Base-by-base conservation (phyloP, 2,797 vertebrate genomes). In the Pempheris klunzingeri region DNA sequence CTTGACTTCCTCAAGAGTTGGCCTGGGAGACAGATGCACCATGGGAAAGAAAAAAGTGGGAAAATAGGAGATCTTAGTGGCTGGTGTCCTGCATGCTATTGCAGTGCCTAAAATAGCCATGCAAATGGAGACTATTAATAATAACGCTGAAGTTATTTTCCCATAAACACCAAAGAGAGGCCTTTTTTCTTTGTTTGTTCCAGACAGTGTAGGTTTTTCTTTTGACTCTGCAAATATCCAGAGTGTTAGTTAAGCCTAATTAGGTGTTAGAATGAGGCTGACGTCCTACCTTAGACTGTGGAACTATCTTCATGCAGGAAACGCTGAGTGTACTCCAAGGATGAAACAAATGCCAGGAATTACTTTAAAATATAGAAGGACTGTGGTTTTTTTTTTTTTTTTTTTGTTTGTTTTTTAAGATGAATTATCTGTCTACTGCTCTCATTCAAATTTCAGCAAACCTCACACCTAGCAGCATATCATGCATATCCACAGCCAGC, bases 1-100 rank as follows among this genome's bases (percentile, higher is more conserved):
- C 92, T 89, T 71, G 77, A 90, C 82, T 91, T 92, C 83, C 78
- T 90, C 72, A 34, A 80, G 80, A 78, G 71, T 74, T 55, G 70
- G 75, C 72, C 82, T 58, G 76, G 82, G 83, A 91, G 83, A 87
- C 87, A 88, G 90, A 87, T 90, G 88, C 81, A 88, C 65, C 78
- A 79, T 71, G 85, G 77, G 84, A 78, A 80, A 58, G 64, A 8
- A 47, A 32, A 71, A 78, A 70, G 59, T 14, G 34, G 72, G 50
- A 20, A 58, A 75, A 78, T 14, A 80, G 53, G 36, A 80, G 39
- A 74, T 74, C 9, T 59, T 62, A 74, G 59, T 64, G 61, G 32
- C 60, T 81, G 59, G 43, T 81, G 60, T 81, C 67, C 74, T 77
- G 38, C 34, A 44, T 62, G 58, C 70, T 61, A 28, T 54, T 26